Evolutionary conservation across 2,113 vertebrate genomes (phyloP).

Genomic region (Tor tambroides): DNA sequence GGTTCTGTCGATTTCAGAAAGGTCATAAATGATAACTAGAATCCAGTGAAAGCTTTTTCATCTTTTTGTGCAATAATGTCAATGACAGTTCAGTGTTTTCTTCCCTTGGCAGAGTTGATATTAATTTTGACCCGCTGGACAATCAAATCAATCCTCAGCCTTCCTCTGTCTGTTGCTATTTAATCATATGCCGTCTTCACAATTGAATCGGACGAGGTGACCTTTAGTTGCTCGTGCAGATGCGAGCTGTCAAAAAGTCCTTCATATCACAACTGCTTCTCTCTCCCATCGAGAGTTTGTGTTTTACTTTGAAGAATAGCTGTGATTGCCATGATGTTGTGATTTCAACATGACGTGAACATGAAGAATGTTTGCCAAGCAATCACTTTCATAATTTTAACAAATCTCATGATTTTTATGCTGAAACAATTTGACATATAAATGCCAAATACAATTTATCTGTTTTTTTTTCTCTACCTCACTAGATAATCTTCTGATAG

Average conservation of each 20-base stretch:
- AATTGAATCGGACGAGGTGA: slow-evolving; percentile 62
- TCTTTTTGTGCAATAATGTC: neutral
- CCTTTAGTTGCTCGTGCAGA: slow-evolving; percentile 59
- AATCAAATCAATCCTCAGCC: slow-evolving; percentile 31
- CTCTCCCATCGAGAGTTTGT: slow-evolving; percentile 40
- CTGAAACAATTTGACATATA: neutral
- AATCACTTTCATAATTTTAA: neutral
- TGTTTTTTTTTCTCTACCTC: neutral
- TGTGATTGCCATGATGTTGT: slow-evolving; percentile 1
- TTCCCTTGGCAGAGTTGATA: neutral
- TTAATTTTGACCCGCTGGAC: slow-evolving; percentile 23
- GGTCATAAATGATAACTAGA: slow-evolving; percentile 13
- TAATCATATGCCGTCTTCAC: slow-evolving; percentile 24
- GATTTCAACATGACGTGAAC: neutral
- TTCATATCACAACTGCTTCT: slow-evolving; percentile 48
- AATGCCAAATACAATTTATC: neutral
- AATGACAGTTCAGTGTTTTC: slow-evolving; percentile 2
- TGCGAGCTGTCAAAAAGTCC: slow-evolving; percentile 56
- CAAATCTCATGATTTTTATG: neutral
- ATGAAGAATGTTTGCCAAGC: neutral
- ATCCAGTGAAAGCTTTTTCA: neutral
- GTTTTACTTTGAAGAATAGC: slow-evolving; percentile 14
- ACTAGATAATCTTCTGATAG: slow-evolving; percentile 94
- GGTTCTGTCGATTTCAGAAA: neutral
- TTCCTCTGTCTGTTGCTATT: slow-evolving; percentile 16